Evolutionary conservation across 1,140 invertebrate genomes (phyloP).

Genomic region (Drosophila cardini): DNA sequence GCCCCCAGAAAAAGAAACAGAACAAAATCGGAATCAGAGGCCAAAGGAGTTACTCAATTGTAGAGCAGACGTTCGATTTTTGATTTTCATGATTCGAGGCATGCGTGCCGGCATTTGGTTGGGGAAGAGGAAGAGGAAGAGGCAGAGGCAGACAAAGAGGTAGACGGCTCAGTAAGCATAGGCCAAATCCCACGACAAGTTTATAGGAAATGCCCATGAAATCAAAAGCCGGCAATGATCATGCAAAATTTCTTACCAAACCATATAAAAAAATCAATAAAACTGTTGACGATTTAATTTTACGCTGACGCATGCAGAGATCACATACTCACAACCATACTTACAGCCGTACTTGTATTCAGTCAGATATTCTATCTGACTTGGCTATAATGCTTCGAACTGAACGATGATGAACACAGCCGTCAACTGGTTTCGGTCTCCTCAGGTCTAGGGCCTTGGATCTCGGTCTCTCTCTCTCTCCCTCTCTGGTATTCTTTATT

Average conservation of each 20-base stretch:
- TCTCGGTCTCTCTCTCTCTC: slow-evolving; percentile 5
- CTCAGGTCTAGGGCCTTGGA: not conserved
- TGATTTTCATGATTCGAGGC: slow-evolving; percentile 55
- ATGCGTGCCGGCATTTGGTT: slow-evolving; percentile 71
- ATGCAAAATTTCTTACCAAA: slow-evolving; percentile 55
- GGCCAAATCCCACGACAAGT: slow-evolving; percentile 58
- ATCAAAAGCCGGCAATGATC: slow-evolving; percentile 77
- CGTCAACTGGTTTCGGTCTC: slow-evolving; percentile 60
- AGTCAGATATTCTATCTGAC: slow-evolving; percentile 19
- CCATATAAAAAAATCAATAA: slow-evolving; percentile 69
- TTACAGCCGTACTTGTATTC: not conserved
- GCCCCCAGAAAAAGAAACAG: slow-evolving; percentile 16
- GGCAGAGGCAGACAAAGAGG: not conserved
- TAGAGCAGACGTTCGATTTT: slow-evolving; percentile 11
- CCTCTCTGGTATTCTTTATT: slow-evolving; percentile 13
- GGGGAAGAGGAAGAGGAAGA: not conserved
- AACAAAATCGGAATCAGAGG: not conserved
- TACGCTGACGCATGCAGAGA: slow-evolving; percentile 70
- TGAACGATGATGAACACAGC: slow-evolving; percentile 53
- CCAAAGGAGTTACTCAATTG: not conserved
- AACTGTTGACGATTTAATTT: slow-evolving; percentile 77
- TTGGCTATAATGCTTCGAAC: slow-evolving; percentile 25
- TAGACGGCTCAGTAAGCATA: not conserved
- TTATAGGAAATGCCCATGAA: slow-evolving; percentile 69
- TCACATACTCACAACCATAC: slow-evolving; percentile 5